A percentile compares a stretch with the other conserved stretches of the same genome.
Conservation (phyloP, 2,888 invertebrate genomes). For the Tipula helvola region DNA sequence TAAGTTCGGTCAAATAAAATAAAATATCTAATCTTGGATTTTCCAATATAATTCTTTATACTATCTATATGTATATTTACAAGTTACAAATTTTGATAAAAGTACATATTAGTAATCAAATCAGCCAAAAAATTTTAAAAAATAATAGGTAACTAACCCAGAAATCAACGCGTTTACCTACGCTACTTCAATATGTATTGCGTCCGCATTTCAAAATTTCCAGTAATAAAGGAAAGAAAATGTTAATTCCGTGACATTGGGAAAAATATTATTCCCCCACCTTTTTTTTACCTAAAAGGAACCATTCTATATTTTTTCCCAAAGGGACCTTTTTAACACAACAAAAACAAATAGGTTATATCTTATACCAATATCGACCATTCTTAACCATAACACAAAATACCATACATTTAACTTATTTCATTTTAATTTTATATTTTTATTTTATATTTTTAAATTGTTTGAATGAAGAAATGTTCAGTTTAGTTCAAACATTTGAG, state of each 20-base stretch:
- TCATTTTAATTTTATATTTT: neutral
- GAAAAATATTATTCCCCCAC: neutral
- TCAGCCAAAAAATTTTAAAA: neutral
- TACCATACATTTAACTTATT: neutral
- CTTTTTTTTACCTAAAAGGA: neutral
- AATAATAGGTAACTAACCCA: neutral
- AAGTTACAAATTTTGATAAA: neutral
- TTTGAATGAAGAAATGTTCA: neutral
- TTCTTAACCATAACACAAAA: neutral
- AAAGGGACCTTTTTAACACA: neutral
- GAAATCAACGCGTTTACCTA: neutral
- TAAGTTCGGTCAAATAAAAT: neutral
- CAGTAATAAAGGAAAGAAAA: neutral
- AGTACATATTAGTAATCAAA: neutral
- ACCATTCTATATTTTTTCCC: neutral
- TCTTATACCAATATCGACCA: neutral
- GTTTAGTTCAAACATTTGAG: neutral
- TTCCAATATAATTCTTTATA: neutral
- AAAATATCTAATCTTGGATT: neutral
- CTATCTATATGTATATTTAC: neutral
- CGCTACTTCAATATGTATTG: neutral
- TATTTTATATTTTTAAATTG: neutral
- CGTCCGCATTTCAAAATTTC: neutral
- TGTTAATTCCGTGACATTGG: neutral
- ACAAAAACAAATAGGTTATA: neutral